Evolutionary conservation across 2,888 invertebrate genomes (phyloP).

Genomic region (Tipula unca): DNA sequence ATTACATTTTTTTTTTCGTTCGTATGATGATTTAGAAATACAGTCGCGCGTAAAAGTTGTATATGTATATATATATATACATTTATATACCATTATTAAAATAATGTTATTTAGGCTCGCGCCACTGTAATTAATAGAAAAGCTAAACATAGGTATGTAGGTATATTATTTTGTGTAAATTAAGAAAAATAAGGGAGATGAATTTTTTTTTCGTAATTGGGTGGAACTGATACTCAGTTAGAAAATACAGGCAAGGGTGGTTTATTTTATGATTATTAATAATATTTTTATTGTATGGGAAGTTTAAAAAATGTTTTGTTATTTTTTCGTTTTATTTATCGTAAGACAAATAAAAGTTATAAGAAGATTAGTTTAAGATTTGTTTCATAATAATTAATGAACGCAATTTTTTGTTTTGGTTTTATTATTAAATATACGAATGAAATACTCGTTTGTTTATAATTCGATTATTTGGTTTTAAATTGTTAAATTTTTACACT

Average conservation of each 20-base stretch:
- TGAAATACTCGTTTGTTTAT: not conserved
- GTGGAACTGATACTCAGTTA: not conserved
- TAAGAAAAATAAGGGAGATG: not conserved
- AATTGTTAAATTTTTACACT: not conserved
- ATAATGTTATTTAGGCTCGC: not conserved
- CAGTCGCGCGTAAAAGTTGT: not conserved
- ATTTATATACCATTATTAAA: not conserved
- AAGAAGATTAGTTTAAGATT: not conserved
- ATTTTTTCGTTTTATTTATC: not conserved
- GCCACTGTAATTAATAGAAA: not conserved
- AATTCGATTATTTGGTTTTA: not conserved
- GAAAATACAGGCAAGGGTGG: not conserved
- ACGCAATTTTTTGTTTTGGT: not conserved
- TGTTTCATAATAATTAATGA: not conserved
- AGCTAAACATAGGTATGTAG: not conserved
- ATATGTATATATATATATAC: no score
- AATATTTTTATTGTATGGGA: not conserved
- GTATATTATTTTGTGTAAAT: not conserved
- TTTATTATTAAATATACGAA: not conserved
- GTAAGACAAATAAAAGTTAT: not conserved
- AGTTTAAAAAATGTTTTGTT: not conserved
- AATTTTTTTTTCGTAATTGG: not conserved
- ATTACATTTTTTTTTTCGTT: no score
- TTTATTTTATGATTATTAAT: constrained; percentile 1
- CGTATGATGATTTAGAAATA: not conserved